Evolutionary conservation across 1,140 invertebrate species (phyloP).

Genomic region (Diorhabda carinulata): DNA sequence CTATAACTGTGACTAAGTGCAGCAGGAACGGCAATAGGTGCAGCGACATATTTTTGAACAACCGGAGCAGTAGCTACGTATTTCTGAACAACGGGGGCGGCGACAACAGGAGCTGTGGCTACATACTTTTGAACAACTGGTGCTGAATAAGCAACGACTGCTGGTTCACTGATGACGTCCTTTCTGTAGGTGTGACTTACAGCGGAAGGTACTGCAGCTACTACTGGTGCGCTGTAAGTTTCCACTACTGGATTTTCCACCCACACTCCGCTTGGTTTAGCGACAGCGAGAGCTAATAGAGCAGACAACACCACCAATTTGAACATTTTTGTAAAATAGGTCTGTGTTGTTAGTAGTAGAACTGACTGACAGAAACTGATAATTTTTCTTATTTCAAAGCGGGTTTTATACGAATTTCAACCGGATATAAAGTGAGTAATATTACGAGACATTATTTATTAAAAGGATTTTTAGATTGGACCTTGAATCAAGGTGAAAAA

Average conservation of each 20-base stretch:
- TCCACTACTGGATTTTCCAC: conserved; percentile 8
- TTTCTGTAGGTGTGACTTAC: conserved; percentile 24
- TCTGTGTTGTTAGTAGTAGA: background rate
- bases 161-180: conserved; percentile 26
- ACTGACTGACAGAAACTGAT: background rate
- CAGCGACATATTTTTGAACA: background rate
- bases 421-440: background rate
- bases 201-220: conserved; percentile 20
- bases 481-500: no score
- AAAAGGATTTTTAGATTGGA: no score
- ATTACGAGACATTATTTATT: background rate
- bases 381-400: background rate
- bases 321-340: conserved; percentile 30
- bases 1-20: conserved; percentile 27
- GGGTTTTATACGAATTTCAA: background rate
- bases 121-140: conserved; percentile 22
- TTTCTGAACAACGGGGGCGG: conserved; percentile 1
- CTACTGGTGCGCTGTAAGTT: background rate
- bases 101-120: conserved; percentile 22
- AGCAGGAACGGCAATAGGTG: conserved; percentile 22
- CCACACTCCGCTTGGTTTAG: conserved; percentile 24
- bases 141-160: conserved; percentile 15
- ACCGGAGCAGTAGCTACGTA: conserved; percentile 5
- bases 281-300: conserved; percentile 29
- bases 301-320: conserved; percentile 37